Evolutionary conservation across 2,113 vertebrate species (phyloP).

Genomic region (Mustelus asterias): DNA sequence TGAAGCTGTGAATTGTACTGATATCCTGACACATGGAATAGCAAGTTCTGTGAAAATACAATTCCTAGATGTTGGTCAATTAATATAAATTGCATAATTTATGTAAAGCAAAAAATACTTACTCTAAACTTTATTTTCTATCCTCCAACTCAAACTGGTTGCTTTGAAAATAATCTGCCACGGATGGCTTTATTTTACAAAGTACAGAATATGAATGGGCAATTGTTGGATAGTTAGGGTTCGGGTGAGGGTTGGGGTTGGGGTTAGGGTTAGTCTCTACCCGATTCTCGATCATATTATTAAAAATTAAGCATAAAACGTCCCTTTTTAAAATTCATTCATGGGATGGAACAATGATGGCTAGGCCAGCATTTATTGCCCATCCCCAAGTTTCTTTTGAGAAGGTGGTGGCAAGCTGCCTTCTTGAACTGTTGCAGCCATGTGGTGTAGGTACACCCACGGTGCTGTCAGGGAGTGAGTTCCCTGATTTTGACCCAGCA

Average conservation of each 20-base stretch:
- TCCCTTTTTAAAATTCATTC: neutral
- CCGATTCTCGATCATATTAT: neutral
- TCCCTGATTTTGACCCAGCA: neutral
- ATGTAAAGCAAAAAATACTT: neutral
- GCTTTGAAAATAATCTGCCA: neutral
- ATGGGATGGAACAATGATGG: neutral
- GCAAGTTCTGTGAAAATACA: neutral
- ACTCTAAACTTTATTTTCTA: neutral
- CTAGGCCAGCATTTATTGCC: neutral
- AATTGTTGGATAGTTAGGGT: neutral
- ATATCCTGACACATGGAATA: neutral
- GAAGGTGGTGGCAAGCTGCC: neutral
- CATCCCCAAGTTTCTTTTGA: neutral
- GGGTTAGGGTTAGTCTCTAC: neutral
- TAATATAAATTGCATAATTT: neutral
- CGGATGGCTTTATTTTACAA: neutral
- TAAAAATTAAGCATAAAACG: neutral
- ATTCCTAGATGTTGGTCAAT: neutral
- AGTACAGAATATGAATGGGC: neutral
- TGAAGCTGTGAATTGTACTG: neutral
- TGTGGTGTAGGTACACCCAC: neutral
- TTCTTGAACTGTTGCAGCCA: neutral
- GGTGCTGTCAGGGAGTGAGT: neutral
- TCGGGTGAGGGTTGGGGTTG: no score
- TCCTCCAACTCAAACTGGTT: no score